Evolutionary conservation across 2,888 invertebrate species (phyloP), one percentile per base, ranked within the genome.

Genomic region (Cosmia trapezina): DNA sequence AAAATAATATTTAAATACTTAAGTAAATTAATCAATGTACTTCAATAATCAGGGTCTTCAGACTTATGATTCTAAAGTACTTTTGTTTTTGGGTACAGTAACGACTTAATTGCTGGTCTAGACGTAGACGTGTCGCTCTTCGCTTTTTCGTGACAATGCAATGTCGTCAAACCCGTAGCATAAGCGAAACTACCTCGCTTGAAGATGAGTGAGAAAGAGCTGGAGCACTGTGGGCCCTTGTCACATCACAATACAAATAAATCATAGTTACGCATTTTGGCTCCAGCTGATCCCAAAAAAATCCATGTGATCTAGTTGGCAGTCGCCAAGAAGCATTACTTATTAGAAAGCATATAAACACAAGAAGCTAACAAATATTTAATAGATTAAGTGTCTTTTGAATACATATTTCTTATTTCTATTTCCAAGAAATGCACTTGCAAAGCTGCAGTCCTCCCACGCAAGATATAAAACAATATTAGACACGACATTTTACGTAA

Each of bases 401-500:
- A 28, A 28, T 28, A 28, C 28, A 2, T 28, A 28, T 28, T 28
- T 28, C 28, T 28, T 2, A 2, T 28, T 28, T 28, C 28, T 68
- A 19, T n/a, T 76, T 78, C 57, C 28, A 53, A 62, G 63, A 78
- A 63, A 17, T 56, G 74, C 66, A 61, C 60, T 66, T 22, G 1
- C 4, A 8, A 8, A 37, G 51, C 2, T 47, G 33, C 61, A 60
- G 5, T 9, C 37, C 19, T 45, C 77, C 71, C 63, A 67, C 66
- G 28, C 59, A 12, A 54, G 6, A 37, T 72, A 51, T 65, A n/a
- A 37, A 61, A 73, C 73, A 73, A 62, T 67, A 73, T 68, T 81
- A 57, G 61, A 80, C 73, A 73, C 73, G 78, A 78, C 78, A 73
- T 49, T 73, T 70, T 37, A 73, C 61, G 57, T 65, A 74, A 73